Base-by-base conservation (phyloP, 2,797 vertebrate genomes). In the Thaleichthys pacificus region DNA sequence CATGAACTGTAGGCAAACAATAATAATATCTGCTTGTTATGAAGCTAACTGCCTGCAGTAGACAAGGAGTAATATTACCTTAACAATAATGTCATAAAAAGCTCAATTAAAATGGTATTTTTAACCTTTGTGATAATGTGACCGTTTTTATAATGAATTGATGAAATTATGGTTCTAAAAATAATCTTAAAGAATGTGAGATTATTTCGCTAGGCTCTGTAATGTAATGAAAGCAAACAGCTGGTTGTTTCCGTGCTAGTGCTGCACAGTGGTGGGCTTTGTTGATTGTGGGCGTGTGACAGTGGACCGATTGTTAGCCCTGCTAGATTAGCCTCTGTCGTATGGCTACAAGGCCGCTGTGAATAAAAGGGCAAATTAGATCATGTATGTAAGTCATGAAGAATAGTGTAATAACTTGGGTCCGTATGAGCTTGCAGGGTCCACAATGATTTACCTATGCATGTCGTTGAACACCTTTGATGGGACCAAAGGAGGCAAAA, bases 251-350 rank as follows among this genome's bases (percentile, higher is more conserved):
- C 26, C 72, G 64, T 22, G 73, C 70, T 4, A 15, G 17, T 26
- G 69, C 73, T 66, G 78, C 84, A 92, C 91, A 93, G 75, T 85
- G 79, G 67, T 61, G 70, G 70, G 86, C 82, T 92, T 91, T 93
- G 92, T 92, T 80, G 81, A 87, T 85, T 89, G 88, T 86, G 72
- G 81, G 75, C 79, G 73, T 82, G 74, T 83, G 83, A 90, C 89
- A 88, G 87, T 88, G 80, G 19, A 70, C 54, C 61, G 82, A 87
- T 87, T 91, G 88, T 89, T 80, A 65, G 68, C 51, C 28, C 15
- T 32, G 49, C 63, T 73, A 56, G 51, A n/a, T 56, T 56, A 56
- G 51, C 19, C 51, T 56, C 51, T n/a, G 9, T 56, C 15, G 51
- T 17, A 17, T 4, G n/a, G n/a, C n/a, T n/a, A 56, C 51, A 17